A percentile compares a stretch with the other conserved stretches of the same genome.
phyloP scores from a whole-genome alignment of 30 jellyfish, hydroid and myxozoan genomes.

The Phacellophora camtschatica region DNA sequence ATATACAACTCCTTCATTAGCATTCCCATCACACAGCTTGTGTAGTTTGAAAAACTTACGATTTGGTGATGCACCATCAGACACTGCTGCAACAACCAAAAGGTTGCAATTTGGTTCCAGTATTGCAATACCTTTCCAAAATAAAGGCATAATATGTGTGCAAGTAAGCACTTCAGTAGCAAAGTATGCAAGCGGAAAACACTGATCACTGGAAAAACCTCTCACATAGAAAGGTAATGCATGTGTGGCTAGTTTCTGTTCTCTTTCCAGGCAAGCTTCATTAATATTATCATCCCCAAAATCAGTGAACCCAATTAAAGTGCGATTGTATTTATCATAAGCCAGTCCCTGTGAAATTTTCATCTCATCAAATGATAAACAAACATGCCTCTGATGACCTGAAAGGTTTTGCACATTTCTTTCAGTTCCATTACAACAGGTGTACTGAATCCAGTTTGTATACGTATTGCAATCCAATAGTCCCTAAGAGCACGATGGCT shows the following conservation, averaged over 20 bases:
- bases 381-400: constrained; percentile 16
- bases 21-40: background rate
- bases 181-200: background rate
- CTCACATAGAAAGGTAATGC: background rate
- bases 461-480: constrained; percentile 3
- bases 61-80: constrained; percentile 20
- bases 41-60: background rate
- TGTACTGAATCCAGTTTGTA: background rate
- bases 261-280: background rate
- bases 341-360: constrained; percentile 11
- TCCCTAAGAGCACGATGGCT: constrained; percentile 42
- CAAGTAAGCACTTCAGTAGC: constrained; percentile 7
- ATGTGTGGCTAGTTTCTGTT: background rate
- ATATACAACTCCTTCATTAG: background rate
- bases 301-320: constrained; percentile 26
- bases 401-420: background rate
- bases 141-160: background rate
- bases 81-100: background rate
- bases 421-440: background rate
- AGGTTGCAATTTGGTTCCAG: background rate
- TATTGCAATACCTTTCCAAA: constrained; percentile 12
- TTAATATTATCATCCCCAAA: constrained; percentile 19
- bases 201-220: background rate
- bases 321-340: constrained; percentile 17
- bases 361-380: constrained; percentile 42